A percentile compares a stretch with the other conserved stretches of the same genome.
phyloP scores from a whole-genome alignment of 1,140 invertebrate genomes.

The Lucilia cuprina region DNA sequence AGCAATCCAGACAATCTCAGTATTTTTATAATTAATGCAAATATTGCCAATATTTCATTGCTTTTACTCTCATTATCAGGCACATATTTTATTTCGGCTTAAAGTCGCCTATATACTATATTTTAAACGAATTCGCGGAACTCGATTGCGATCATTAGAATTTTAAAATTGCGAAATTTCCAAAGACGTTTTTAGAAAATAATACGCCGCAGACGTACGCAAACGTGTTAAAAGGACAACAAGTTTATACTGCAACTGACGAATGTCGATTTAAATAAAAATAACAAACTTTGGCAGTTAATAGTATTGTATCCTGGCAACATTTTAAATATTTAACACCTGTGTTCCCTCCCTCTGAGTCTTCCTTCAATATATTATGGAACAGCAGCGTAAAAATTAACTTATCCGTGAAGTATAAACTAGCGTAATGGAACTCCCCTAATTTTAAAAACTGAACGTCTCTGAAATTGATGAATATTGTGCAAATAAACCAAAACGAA shows the following conservation, averaged over 20 bases:
- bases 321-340: slow-evolving; percentile 54
- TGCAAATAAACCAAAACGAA: too few relatives aligned
- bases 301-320: slow-evolving; percentile 57
- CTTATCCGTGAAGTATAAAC: too few relatives aligned
- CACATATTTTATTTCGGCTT: too few relatives aligned
- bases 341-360: not conserved
- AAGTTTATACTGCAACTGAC: slow-evolving; percentile 47
- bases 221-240: not conserved
- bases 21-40: not conserved
- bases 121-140: too few relatives aligned
- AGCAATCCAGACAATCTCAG: not conserved
- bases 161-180: too few relatives aligned
- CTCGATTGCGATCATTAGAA: too few relatives aligned
- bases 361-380: not conserved
- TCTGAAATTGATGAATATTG: too few relatives aligned
- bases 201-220: not conserved
- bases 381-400: not conserved
- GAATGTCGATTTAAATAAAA: slow-evolving; percentile 61
- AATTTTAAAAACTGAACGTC: too few relatives aligned
- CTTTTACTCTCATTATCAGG: not conserved
- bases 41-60: not conserved
- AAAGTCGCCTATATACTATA: too few relatives aligned
- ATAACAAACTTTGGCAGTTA: slow-evolving; percentile 57
- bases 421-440: too few relatives aligned
- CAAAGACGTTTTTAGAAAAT: too few relatives aligned